Evolutionary conservation across 2,113 vertebrate species (phyloP).

Genomic region (Opisthocomus hoazin): DNA sequence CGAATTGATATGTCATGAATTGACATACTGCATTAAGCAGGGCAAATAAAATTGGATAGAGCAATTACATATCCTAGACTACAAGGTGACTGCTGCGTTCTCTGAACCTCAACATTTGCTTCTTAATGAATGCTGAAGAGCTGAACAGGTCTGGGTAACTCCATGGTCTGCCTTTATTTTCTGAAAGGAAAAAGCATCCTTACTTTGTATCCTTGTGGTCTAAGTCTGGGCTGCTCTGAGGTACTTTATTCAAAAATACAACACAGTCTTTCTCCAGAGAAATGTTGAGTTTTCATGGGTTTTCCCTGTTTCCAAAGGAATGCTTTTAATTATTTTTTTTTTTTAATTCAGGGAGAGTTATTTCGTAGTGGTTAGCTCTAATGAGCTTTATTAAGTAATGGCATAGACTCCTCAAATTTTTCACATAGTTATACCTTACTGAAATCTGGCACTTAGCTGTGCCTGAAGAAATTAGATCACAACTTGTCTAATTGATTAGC

Average conservation of each 20-base stretch:
- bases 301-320: background rate
- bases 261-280: background rate
- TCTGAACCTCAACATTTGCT: background rate
- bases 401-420: background rate
- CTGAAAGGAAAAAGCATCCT: background rate
- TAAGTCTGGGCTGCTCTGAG: background rate
- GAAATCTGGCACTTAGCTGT: background rate
- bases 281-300: background rate
- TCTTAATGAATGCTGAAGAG: background rate
- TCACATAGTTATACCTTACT: background rate
- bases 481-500: background rate
- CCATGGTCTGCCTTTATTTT: background rate
- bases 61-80: background rate
- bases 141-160: background rate
- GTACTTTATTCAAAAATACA: background rate
- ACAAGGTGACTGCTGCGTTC: constrained; percentile 18
- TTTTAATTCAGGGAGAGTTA: background rate
- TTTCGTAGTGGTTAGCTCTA: background rate
- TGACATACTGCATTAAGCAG: background rate
- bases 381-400: background rate
- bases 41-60: constrained; percentile 1
- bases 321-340: background rate
- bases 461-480: background rate
- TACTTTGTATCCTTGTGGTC: background rate
- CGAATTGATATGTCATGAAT: constrained; percentile 24